A percentile compares a stretch with the other conserved stretches of the same genome.
phyloP scores from a whole-genome alignment of 2,888 invertebrate genomes.

The Myathropa florea region DNA sequence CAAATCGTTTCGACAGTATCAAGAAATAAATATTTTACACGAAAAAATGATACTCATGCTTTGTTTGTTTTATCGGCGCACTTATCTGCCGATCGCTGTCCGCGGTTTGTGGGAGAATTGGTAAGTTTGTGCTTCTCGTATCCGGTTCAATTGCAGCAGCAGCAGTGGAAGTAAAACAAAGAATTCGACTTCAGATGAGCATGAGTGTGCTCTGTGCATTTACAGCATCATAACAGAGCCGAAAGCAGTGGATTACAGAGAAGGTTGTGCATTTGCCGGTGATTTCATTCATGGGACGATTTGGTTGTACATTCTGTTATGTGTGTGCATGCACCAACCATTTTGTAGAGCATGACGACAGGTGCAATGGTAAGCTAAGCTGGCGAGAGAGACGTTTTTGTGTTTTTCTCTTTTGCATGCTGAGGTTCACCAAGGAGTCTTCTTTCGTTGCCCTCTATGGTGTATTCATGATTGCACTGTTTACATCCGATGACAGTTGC shows the following conservation, averaged over 20 bases:
- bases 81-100: neutral
- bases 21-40: conserved; percentile 69
- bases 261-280: neutral
- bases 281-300: neutral
- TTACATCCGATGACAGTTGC: neutral
- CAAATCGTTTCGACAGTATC: conserved; percentile 57
- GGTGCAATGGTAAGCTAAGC: neutral
- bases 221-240: neutral
- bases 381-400: neutral
- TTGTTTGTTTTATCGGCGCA: neutral
- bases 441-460: neutral
- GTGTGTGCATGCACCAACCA: neutral
- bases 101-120: neutral
- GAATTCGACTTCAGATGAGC: neutral
- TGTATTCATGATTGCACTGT: too few relatives aligned
- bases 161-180: neutral
- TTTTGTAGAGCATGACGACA: neutral
- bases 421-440: neutral
- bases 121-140: neutral
- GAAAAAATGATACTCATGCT: conserved; percentile 8
- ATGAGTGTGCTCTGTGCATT: neutral
- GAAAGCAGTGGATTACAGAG: neutral
- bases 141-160: neutral
- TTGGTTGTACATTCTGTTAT: neutral
- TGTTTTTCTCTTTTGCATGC: neutral